Evolutionary conservation across 1,140 invertebrate species (phyloP).

Genomic region (Zelostemma sp.): DNA sequence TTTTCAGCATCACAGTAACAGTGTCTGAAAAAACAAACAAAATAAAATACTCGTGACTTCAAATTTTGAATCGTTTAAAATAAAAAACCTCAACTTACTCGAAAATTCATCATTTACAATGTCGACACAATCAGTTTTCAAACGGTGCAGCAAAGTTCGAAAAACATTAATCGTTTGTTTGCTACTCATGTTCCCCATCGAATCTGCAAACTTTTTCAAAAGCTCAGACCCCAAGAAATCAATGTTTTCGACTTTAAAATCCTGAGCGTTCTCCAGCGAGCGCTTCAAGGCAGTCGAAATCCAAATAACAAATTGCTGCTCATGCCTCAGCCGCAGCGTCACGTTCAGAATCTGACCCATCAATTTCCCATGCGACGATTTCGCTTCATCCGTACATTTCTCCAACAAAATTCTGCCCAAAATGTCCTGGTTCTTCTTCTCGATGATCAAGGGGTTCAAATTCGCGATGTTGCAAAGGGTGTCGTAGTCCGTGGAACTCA

Average conservation of each 20-base stretch:
- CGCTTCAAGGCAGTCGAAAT: constrained; percentile 36
- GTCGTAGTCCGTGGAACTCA: constrained; percentile 44
- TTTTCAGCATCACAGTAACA: constrained; percentile 38
- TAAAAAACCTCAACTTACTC: constrained; percentile 16
- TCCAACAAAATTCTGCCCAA: constrained; percentile 49
- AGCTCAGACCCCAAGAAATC: constrained; percentile 30
- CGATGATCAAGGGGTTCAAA: constrained; percentile 61
- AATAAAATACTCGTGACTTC: constrained; percentile 10
- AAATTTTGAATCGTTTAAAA: constrained; percentile 2
- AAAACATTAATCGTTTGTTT: constrained; percentile 34
- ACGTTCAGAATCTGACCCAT: constrained; percentile 35
- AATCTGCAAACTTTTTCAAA: constrained; percentile 29
- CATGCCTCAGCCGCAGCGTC: constrained; percentile 34
- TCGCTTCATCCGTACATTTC: constrained; percentile 25
- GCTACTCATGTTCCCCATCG: constrained; percentile 28
- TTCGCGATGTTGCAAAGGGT: constrained; percentile 47
- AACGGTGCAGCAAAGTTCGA: constrained; percentile 41
- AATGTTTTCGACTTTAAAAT: neutral
- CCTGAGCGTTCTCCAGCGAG: neutral
- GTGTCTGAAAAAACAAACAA: constrained; percentile 43
- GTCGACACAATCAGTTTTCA: constrained; percentile 28
- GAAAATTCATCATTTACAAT: constrained; percentile 3
- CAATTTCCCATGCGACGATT: constrained; percentile 40
- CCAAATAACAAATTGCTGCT: constrained; percentile 47
- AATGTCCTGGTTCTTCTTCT: constrained; percentile 49